Base-by-base conservation (phyloP, 2,113 vertebrate species). In the Mohoua ochrocephala region DNA sequence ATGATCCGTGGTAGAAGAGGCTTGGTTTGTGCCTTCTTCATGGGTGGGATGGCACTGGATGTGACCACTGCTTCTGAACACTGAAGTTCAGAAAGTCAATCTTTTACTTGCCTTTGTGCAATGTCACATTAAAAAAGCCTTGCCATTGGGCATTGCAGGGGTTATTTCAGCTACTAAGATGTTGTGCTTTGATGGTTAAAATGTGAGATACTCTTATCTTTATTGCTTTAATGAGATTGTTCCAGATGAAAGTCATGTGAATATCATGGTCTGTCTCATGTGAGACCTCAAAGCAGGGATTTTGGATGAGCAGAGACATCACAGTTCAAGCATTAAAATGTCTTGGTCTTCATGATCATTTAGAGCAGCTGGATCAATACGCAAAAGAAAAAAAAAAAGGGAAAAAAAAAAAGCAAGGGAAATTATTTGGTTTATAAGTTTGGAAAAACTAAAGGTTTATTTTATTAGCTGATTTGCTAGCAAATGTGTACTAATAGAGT, bases 341-440 rank as follows among this genome's bases (percentile, higher is more conserved):
- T 30, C 24, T 53, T 44, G 37, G 11, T 81, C n/a, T 35, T 30
- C 26, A n/a, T 22, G 26, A 14, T 56, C 44, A 30, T 56, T 74
- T 28, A n/a, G 10, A 41, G 52, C 6, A 70, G 12, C 24, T 82
- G 50, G 50, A 74, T 74, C 45, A 86, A 53, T 24, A 53, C 1
- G 1, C 7, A 13, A 35, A 52, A 35, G 10, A 3, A 52, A 28
- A 23, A 13, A 16, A 18, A 16, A 18, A 2, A 0, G 7, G 4
- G 1, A 1, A 0, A 0, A 3, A 0, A 0, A 3, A 3, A 17
- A 57, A 41, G 9, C 16, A 47, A 41, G 9, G 3, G 21, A 31
- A 30, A 47, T 47, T 22, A 27, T 73, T 54, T 45, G 11, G 2
- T 67, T 84, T 69, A 21, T 31, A 73, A 18, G 2, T 57, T 71